Evolutionary conservation across 2,797 vertebrate species (phyloP), one percentile per base, ranked within the genome.

Genomic region (Aulostomus chinensis): DNA sequence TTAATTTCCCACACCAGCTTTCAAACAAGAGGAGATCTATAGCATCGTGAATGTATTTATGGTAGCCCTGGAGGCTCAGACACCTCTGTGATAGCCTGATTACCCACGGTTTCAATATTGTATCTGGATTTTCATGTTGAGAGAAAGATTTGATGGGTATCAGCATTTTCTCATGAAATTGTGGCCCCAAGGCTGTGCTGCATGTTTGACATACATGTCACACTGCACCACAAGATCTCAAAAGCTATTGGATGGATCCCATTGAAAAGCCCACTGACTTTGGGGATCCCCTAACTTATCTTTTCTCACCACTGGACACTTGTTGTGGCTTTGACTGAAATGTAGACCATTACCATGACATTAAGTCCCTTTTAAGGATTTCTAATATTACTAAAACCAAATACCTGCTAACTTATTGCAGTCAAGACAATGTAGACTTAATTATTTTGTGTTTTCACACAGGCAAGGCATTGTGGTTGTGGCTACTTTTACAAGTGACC

Each of bases 31-130:
- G 21, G 32, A 54, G n/a, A 51, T 59, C 42, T 35, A n/a, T n/a
- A n/a, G 58, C 21, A 43, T 22, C 40, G 38, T 54, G 28, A 76
- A n/a, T 15, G 25, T 46, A 63, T 59, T 63, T 54, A 54, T 14
- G 35, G 45, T 32, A 42, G 50, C 49, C 75, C 63, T 3, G 46
- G 25, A 43, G 62, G 59, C 63, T 29, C 56, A 56, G 24, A 53
- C 37, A 58, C 49, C 55, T 66, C 58, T 42, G 53, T 68, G 66
- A 59, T 76, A 66, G 60, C 29, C 37, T 54, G 60, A 58, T 76
- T 41, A 18, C 51, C 60, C 26, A 43, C 50, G 17, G 64, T 61
- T 69, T 76, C 34, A 46, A 51, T 73, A 65, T 61, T 2, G 7
- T 26, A 47, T 66, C 52, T 61, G 33, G 54, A 74, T 79, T 77